These are phyloP conservation scores for Notarius quadriscutis DNA, from an alignment of 2,113 vertebrate species.

Conservation along the genomic window DNA sequence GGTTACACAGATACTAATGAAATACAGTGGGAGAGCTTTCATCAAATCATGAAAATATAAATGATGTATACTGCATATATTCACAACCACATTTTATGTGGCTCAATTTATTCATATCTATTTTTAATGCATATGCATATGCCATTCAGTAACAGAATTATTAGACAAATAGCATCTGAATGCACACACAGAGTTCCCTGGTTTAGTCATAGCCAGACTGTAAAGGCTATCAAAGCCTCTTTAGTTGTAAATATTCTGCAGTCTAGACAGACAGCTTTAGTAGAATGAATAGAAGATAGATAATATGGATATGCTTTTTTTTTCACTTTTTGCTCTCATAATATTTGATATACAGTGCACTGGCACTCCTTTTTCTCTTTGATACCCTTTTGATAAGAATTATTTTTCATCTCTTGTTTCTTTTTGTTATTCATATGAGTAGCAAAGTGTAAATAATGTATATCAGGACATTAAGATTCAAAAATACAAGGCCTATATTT, in stretches of 20 bases:
- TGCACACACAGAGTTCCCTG: constrained; percentile 14
- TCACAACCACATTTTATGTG: not conserved
- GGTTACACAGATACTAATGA: constrained; percentile 15
- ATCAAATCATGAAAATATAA: not conserved
- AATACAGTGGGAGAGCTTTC: not conserved
- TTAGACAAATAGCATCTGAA: constrained; percentile 13
- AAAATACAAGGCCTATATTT: not conserved
- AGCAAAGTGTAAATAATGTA: not conserved
- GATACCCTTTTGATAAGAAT: not conserved
- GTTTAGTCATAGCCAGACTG: constrained; percentile 9
- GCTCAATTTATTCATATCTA: not conserved
- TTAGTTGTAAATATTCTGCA: constrained; percentile 45
- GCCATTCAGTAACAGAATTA: constrained; percentile 29
- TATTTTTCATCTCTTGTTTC: not conserved
- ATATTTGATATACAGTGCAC: not conserved
- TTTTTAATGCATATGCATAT: not conserved
- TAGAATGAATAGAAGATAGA: not conserved
- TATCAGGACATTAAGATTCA: not conserved
- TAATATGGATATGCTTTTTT: constrained; percentile 5
- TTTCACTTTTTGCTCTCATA: not conserved
- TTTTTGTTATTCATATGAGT: not conserved
- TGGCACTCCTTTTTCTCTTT: not conserved
- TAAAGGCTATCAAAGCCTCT: constrained; percentile 19
- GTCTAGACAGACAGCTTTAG: constrained; percentile 24
- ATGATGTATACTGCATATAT: not conserved